phyloP scores from a whole-genome alignment of 2,113 vertebrate genomes.

The Cottus gobio region DNA sequence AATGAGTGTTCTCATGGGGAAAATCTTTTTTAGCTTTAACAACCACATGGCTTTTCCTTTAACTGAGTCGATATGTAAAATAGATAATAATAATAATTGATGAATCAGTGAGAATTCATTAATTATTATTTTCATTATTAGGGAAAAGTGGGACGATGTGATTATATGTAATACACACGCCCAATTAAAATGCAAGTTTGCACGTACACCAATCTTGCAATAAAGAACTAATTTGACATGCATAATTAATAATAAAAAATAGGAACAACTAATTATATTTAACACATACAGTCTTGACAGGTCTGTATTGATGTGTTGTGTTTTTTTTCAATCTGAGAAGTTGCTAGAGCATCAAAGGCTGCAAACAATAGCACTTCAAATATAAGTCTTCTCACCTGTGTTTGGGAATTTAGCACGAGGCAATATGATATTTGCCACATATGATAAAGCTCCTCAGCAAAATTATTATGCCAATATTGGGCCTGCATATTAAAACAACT shows the following conservation, averaged over 20 bases:
- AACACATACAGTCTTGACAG: neutral
- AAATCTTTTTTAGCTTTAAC: neutral
- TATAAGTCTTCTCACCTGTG: constrained; percentile 1
- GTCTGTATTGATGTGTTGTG: neutral
- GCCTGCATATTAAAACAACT: constrained; percentile 46
- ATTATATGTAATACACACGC: neutral
- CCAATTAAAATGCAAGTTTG: neutral
- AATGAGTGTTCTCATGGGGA: neutral
- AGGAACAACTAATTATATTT: neutral
- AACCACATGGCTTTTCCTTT: neutral
- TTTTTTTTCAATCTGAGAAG: neutral
- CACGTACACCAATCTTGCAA: neutral
- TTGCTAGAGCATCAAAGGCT: constrained; percentile 2
- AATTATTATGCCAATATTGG: constrained; percentile 20
- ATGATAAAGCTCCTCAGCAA: constrained; percentile 16
- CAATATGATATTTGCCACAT: constrained; percentile 24
- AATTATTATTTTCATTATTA: neutral
- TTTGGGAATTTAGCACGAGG: constrained; percentile 19
- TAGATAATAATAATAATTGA: too few species aligned
- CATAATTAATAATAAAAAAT: neutral
- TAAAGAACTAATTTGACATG: neutral
- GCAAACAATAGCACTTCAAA: constrained; percentile 7
- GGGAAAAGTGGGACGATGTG: neutral
- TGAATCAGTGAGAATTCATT: neutral
- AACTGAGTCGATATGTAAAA: neutral